These are phyloP conservation scores for Yoshiicerus persimilis DNA, from an alignment of 1,140 invertebrate genomes.

Conservation along the genomic window DNA sequence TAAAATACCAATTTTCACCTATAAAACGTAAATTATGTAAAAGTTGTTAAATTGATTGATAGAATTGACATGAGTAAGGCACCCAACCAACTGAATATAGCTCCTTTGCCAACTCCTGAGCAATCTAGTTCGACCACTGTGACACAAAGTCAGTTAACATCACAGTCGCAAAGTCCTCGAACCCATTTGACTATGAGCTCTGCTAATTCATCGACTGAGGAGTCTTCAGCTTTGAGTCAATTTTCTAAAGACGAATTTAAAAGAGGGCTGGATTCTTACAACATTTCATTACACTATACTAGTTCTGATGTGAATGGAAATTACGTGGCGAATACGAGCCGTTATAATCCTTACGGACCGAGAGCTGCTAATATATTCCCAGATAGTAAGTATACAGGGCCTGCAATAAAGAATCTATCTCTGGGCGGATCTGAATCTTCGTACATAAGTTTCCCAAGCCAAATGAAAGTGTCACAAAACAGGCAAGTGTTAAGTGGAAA, in stretches of 20 bases:
- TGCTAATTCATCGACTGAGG: not conserved
- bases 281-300: not conserved
- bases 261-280: not conserved
- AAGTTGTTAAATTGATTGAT: too few relatives aligned
- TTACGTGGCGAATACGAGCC: not conserved
- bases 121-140: not conserved
- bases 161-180: not conserved
- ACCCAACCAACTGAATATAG: not conserved
- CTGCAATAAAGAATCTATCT: not conserved
- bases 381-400: not conserved
- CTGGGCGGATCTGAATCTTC: not conserved
- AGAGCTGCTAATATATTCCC: not conserved
- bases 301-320: not conserved
- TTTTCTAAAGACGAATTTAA: not conserved
- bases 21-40: too few relatives aligned
- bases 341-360: not conserved
- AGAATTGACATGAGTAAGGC: too few relatives aligned
- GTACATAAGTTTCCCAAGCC: not conserved
- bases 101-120: not conserved
- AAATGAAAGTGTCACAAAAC: not conserved
- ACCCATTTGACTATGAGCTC: not conserved
- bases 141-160: not conserved
- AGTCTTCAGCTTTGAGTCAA: not conserved
- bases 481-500: not conserved
- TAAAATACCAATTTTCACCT: too few relatives aligned